These are phyloP conservation scores for Rhagologus leucostigma DNA, from an alignment of 2,113 vertebrate species.

Conservation along the genomic window DNA sequence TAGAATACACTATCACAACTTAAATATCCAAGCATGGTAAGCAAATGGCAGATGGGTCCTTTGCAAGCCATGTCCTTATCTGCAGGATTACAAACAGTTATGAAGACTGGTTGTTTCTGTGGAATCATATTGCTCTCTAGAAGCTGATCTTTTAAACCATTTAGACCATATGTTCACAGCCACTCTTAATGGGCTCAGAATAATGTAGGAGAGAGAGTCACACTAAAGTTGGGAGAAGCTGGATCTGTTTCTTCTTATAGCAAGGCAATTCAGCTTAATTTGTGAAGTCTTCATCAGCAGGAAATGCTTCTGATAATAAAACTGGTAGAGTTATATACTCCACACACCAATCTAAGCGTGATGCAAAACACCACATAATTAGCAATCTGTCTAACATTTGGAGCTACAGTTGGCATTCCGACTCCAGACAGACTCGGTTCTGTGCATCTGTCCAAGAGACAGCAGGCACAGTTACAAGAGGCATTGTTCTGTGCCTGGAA, in stretches of 20 bases:
- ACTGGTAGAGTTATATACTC: neutral
- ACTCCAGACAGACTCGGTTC: neutral
- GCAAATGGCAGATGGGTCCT: neutral
- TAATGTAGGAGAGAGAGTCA: neutral
- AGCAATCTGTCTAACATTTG: neutral
- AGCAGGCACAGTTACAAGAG: neutral
- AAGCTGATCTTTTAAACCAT: neutral
- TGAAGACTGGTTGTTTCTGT: neutral
- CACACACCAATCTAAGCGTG: neutral
- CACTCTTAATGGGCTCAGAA: neutral
- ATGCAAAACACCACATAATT: neutral
- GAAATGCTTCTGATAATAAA: neutral
- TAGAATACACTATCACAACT: neutral
- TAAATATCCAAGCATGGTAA: neutral
- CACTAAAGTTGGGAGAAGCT: neutral
- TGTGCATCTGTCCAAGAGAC: neutral
- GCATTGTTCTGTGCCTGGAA: neutral
- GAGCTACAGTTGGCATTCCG: neutral
- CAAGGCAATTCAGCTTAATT: neutral
- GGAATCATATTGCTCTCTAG: neutral
- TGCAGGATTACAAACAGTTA: neutral
- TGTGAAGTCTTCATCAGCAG: neutral
- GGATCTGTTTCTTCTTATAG: neutral
- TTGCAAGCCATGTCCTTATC: neutral
- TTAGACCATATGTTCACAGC: neutral